Base-by-base conservation (phyloP, 2,797 vertebrate species). In the Falco berigora region DNA sequence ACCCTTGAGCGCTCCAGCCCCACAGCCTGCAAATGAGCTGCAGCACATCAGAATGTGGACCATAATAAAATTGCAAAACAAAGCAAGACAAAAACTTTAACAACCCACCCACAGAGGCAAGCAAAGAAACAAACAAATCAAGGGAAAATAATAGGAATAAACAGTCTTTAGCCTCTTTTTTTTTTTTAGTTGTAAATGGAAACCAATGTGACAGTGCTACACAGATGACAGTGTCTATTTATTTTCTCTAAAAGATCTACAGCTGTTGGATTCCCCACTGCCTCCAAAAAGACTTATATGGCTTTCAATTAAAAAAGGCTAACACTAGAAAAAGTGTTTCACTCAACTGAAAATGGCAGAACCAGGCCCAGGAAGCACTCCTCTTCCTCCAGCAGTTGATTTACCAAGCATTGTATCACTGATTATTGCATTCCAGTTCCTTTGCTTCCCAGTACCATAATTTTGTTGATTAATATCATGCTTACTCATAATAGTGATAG, bases 191-290 rank as follows among this genome's bases (percentile, higher is more conserved):
- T 74, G 59, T 83, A 93, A 96, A 93, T 67, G 81, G 40, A 93
- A 96, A 93, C 19, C 81, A 89, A 9, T 77, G 78, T 67, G 56
- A 77, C 74, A 94, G 30, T 46, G 34, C 78, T 90, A 68, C 66
- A 94, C 21, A 91, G 91, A 87, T 93, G 75, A 91, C 82, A 94
- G 32, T 32, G 61, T 61, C 81, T 83, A 73, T 94, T 89, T 96
- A 56, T 92, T 91, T 94, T 87, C 72, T 80, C 56, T 74, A 52
- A 87, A 53, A 87, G 32, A 94, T 68, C 67, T 92, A 74, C 67
- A 90, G 44, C 71, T 87, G 25, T 53, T 93, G 88, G 88, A 67
- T 82, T 67, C 36, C 32, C 38, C 30, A 76, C 49, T 72, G 50
- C 30, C 15, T 89, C 89, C 78, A 40, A 67, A 68, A 95, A 74